Evolutionary conservation across 2,797 vertebrate genomes (phyloP), one percentile per base, ranked within the genome.

Genomic region (Staurois parvus): DNA sequence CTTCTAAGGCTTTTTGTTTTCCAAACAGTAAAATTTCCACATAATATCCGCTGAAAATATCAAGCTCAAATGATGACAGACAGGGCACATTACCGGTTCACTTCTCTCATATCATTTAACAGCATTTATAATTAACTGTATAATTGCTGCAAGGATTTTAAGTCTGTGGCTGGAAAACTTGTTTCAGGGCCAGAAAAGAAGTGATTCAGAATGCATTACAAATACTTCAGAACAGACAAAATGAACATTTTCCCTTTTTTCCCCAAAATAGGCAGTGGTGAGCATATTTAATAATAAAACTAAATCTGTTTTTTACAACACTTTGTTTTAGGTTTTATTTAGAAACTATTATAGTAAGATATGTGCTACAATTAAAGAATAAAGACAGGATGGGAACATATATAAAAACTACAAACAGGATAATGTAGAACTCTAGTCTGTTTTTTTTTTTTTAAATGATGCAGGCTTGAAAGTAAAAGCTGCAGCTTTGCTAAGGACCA

Each of bases 1-100:
- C 13, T 30, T 28, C 17, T 84, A 72, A 70, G 68, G 64, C 83
- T 62, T 70, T 78, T 77, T 84, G 76, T 75, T 77, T 56, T 59
- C 28, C 40, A 76, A 30, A 75, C 45, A 40, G 26, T 69, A 78
- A 78, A 45, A 29, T 75, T 34, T 66, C 28, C 68, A 67, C 68
- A 68, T 52, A 34, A 62, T 73, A 64, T 66, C 56, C 30, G 24
- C 24, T 64, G 28, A 79, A 84, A 72, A 30, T 40, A 79, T 17
- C 56, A 62, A 42, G 76, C 37, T 17, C 34, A 69, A 62, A 84
- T 34, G 9, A 70, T 37, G 76, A 64, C 64, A 78, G 26, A 84
- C 24, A 45, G 28, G 56, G 32, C 4, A 32, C 67, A 75, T 83
- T 83, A 83, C 56, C 72, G 52, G 67, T 34, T 32, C 66, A 78